These are phyloP conservation scores for Acrobasis repandana DNA, from an alignment of 2,888 invertebrate species.

Conservation along the genomic window DNA sequence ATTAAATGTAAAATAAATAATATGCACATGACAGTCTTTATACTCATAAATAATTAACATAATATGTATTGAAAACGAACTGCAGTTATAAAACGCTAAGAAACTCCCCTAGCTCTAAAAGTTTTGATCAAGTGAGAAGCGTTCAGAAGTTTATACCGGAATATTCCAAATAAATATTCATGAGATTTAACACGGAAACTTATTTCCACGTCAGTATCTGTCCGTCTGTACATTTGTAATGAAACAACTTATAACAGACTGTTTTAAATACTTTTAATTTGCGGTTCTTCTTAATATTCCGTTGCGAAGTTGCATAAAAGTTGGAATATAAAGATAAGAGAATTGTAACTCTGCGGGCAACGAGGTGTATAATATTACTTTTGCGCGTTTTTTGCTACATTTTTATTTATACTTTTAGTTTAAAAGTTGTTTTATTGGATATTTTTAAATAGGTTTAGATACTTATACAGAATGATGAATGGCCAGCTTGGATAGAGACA, in stretches of 20 bases:
- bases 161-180: conserved; percentile 77
- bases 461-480: too few relatives aligned
- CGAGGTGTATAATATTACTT: conserved; percentile 24
- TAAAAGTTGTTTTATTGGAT: background rate
- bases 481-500: too few relatives aligned
- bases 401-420: background rate
- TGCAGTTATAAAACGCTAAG: conserved; percentile 47
- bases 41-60: too few relatives aligned
- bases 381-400: background rate
- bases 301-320: conserved; percentile 32
- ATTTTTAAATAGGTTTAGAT: background rate
- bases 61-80: conserved; percentile 31
- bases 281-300: conserved; percentile 50
- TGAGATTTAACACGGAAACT: conserved; percentile 76
- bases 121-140: conserved; percentile 79
- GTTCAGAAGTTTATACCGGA: conserved; percentile 67
- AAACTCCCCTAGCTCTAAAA: conserved; percentile 54
- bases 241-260: conserved; percentile 67
- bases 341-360: conserved; percentile 27
- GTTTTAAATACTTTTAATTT: conserved; percentile 64
- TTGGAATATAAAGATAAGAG: conserved; percentile 31
- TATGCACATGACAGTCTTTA: too few relatives aligned
- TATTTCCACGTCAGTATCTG: conserved; percentile 76
- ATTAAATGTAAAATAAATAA: too few relatives aligned
- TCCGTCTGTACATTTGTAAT: conserved; percentile 75